These are phyloP conservation scores for Agrochola macilenta DNA, from an alignment of 2,888 invertebrate species.

Conservation along the genomic window DNA sequence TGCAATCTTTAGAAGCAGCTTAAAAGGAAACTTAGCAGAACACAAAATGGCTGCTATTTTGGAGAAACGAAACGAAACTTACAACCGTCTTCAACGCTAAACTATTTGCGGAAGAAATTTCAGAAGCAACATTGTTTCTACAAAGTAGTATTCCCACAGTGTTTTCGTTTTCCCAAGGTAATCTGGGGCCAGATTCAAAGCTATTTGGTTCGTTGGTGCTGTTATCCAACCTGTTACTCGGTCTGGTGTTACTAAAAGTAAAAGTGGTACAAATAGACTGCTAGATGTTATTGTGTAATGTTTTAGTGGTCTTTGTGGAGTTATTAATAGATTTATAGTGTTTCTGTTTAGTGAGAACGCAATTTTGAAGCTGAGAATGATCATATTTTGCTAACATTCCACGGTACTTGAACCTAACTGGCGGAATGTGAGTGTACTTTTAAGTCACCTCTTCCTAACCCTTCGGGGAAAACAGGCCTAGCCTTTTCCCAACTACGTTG, in stretches of 20 bases:
- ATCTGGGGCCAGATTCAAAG: conserved; percentile 37
- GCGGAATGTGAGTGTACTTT: background rate
- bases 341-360: background rate
- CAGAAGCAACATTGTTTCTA: conserved; percentile 51
- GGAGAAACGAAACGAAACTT: conserved; percentile 26
- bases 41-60: conserved; percentile 24
- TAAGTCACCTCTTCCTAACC: background rate
- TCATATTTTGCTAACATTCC: background rate
- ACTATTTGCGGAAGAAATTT: conserved; percentile 64
- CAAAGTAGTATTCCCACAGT: conserved; percentile 59
- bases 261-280: conserved; percentile 54
- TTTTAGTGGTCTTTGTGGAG: conserved; percentile 15
- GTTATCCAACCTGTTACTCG: conserved; percentile 63
- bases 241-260: conserved; percentile 57
- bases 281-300: conserved; percentile 49
- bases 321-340: conserved; percentile 38
- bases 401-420: background rate
- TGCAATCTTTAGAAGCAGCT: conserved; percentile 18
- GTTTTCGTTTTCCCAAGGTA: conserved; percentile 61
- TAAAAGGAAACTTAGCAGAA: conserved; percentile 13
- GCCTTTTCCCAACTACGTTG: too few species aligned
- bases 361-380: background rate
- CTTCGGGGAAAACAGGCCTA: background rate
- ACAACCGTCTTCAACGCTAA: conserved; percentile 24
- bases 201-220: conserved; percentile 51